phyloP scores from a whole-genome alignment of 2,113 vertebrate genomes.

The Leptocoma aspasia region DNA sequence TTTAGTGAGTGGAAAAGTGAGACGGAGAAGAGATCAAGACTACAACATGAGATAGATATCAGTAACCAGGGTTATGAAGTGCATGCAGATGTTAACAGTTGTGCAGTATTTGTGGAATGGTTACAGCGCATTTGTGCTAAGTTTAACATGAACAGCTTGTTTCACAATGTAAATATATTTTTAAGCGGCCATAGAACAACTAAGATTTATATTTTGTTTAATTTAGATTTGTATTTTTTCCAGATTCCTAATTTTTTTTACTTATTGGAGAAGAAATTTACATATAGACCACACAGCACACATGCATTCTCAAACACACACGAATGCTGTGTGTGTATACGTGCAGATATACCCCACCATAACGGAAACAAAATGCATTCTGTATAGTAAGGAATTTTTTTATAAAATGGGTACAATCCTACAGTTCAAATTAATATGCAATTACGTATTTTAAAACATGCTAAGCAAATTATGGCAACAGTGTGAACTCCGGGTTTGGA shows the following conservation, averaged over 20 bases:
- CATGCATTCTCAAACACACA: too few relatives aligned
- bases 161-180: not conserved
- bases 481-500: not conserved
- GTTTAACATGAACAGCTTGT: not conserved
- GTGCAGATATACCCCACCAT: not conserved
- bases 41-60: not conserved
- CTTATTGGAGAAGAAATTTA: not conserved
- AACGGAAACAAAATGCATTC: not conserved
- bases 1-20: not conserved
- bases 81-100: not conserved
- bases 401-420: not conserved
- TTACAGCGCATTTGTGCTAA: not conserved
- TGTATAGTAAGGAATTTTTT: not conserved
- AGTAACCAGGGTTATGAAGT: not conserved
- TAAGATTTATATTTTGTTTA: not conserved
- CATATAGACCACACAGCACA: not conserved
- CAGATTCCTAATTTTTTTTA: not conserved
- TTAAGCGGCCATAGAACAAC: not conserved
- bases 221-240: not conserved
- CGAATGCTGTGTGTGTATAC: fast-evolving
- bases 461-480: not conserved
- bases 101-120: not conserved
- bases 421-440: not conserved
- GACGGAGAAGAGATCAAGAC: not conserved
- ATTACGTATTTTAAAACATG: not conserved